A percentile compares a stretch with the other conserved stretches of the same genome.
Evolutionary conservation across 1,140 invertebrate species (phyloP).

Genomic region (Drosophila pectinifera): DNA sequence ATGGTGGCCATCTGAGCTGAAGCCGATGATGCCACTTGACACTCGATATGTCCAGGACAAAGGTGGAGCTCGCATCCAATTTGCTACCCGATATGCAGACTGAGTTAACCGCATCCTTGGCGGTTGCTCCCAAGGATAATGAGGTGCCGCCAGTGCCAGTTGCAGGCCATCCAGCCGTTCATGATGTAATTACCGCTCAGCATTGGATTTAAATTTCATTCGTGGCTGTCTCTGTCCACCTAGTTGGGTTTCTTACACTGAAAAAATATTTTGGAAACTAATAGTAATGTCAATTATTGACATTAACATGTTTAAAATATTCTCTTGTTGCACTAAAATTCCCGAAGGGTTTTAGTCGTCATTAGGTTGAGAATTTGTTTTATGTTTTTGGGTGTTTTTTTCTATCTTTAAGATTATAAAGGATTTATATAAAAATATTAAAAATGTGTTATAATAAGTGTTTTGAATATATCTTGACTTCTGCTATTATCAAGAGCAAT

Average conservation of each 20-base stretch:
- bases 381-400: too few relatives aligned
- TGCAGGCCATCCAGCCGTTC: conserved; percentile 21
- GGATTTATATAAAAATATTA: too few relatives aligned
- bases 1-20: conserved; percentile 24
- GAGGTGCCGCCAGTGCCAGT: conserved; percentile 21
- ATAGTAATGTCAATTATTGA: too few relatives aligned
- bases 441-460: too few relatives aligned
- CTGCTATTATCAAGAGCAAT: too few relatives aligned
- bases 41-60: neutral
- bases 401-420: too few relatives aligned
- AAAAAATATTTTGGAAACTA: too few relatives aligned
- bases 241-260: neutral
- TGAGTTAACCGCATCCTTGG: conserved; percentile 28
- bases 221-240: neutral
- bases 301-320: too few relatives aligned
- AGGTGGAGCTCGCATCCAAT: conserved; percentile 28
- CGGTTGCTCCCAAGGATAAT: conserved; percentile 37
- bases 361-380: too few relatives aligned
- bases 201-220: conserved; percentile 44
- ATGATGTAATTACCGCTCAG: conserved; percentile 46
- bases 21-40: conserved; percentile 15
- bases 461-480: too few relatives aligned
- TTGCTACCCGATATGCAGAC: conserved; percentile 33
- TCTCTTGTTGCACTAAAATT: too few relatives aligned
- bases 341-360: too few relatives aligned